Evolutionary conservation across 2,888 invertebrate genomes (phyloP).

Genomic region (Eupithecia abbreviata): DNA sequence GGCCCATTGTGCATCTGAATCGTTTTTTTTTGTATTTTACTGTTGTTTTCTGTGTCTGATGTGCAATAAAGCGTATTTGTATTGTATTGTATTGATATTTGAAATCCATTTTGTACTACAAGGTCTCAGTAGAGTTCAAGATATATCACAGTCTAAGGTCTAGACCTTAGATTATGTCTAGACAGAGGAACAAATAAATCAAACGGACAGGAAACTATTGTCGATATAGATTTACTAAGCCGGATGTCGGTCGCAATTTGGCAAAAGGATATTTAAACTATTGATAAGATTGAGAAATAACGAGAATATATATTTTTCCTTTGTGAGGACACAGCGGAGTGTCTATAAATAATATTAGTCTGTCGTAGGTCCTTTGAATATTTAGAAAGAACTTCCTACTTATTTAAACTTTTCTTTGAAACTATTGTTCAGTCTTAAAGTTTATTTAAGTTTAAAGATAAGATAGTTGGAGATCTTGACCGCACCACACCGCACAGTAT

Average conservation of each 20-base stretch:
- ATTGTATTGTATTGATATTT: too few relatives aligned
- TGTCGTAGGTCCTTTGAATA: neutral
- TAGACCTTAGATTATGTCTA: neutral
- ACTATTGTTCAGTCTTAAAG: too few relatives aligned
- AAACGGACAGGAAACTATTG: conserved; percentile 2
- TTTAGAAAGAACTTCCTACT: neutral
- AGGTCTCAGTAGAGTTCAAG: neutral
- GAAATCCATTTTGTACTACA: neutral
- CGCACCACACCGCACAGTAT: too few relatives aligned
- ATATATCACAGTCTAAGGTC: neutral
- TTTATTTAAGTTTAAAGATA: too few relatives aligned
- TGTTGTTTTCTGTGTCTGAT: too few relatives aligned
- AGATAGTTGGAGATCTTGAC: too few relatives aligned
- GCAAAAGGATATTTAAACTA: neutral
- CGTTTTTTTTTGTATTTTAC: too few relatives aligned
- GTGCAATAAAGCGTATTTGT: too few relatives aligned
- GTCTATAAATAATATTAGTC: neutral
- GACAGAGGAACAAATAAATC: conserved; percentile 3
- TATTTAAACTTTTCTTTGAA: neutral
- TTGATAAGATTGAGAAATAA: neutral
- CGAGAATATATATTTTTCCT: neutral
- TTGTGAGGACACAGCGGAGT: neutral
- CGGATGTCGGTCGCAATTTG: conserved; percentile 1
- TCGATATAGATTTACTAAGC: neutral
- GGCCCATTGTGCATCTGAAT: too few relatives aligned